Conservation (phyloP, 2,113 vertebrate species). For the Silurus glanis region DNA sequence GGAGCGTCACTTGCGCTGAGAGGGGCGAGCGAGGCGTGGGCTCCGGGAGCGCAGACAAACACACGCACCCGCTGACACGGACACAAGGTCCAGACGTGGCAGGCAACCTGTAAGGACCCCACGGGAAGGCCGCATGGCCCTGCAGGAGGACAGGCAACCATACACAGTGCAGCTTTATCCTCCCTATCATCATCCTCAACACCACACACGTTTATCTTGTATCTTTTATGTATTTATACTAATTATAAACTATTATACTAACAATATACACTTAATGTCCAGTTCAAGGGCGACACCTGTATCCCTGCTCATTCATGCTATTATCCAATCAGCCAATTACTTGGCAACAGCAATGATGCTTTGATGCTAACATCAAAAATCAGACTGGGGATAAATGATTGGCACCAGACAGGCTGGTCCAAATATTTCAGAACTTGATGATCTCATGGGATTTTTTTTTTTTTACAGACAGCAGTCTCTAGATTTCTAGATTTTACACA, state of each 20-base stretch:
- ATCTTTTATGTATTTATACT: not conserved
- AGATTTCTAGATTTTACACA: not conserved
- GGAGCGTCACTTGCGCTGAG: conserved; percentile 74
- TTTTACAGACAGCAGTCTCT: not conserved
- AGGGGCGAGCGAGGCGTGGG: conserved; percentile 63
- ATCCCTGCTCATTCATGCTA: not conserved
- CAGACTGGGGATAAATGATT: not conserved
- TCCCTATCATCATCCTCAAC: conserved; percentile 28
- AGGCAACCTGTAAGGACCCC: conserved; percentile 75
- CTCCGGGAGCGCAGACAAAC: conserved; percentile 75
- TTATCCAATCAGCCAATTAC: not conserved
- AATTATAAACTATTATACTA: not conserved
- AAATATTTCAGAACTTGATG: not conserved
- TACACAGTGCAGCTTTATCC: conserved; percentile 54
- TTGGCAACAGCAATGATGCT: not conserved
- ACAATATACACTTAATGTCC: not conserved
- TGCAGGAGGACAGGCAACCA: conserved; percentile 73
- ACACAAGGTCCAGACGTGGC: conserved; percentile 75
- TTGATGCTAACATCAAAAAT: not conserved
- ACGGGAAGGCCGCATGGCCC: conserved; percentile 73
- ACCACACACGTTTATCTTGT: conserved; percentile 10
- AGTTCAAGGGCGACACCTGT: not conserved
- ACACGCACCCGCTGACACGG: conserved; percentile 73
- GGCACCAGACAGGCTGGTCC: not conserved
- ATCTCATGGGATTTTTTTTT: not conserved